Base-by-base conservation (phyloP, 1,140 invertebrate genomes). In the Paraescarpia echinospica region DNA sequence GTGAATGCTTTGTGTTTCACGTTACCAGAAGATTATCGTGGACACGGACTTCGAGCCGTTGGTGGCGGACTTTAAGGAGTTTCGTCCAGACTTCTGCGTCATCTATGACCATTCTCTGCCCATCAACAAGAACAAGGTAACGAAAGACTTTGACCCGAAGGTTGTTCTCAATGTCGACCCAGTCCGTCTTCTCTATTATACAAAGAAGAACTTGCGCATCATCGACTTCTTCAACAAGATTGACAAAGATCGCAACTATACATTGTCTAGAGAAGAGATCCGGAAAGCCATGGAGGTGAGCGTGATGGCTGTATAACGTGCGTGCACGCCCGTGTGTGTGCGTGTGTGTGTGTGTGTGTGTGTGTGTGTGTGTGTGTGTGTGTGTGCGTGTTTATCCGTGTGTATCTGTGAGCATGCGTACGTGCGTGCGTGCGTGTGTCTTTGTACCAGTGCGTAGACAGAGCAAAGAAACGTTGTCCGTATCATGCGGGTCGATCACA, bases 81-180 rank as follows among this genome's bases (percentile, higher is more conserved):
- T 91, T 5, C 89, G 94, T 6, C 90, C 94, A 14, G 33, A 90
- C 35, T 94, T 95, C 48, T 90, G 93, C 35, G 94, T 94, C 2
- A 92, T 93, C 18, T 95, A 94, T 92, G 94, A 94, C 33, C 91
- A 91, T 33, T 93, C 94, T 77, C 93, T 95, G 31, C 94, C 94
- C 22, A 35, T 94, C 0, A 93, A 94, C 91, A 33, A 94, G 93
- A 34, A 90, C 89, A 90, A 90, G n/a, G 2, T 34, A 4, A 93
- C 89, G 35, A 89, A 89, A 2, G 92, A 92, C 34, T 92, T 93
- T 2, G 94, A 94, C 77, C 92, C 93, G 2, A 94, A 93, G 34
- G 94, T 94, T 93, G 91, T 95, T 12, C 94, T 94, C 92, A 94
- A 95, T 92, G 94, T 95, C 35, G 95, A 95, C 92, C 94, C 95